Evolutionary conservation across 37 sponge, comb jelly and placozoan species (phyloP), one percentile per base, ranked within the genome.

Genomic region (Lycopodina hypogea): DNA sequence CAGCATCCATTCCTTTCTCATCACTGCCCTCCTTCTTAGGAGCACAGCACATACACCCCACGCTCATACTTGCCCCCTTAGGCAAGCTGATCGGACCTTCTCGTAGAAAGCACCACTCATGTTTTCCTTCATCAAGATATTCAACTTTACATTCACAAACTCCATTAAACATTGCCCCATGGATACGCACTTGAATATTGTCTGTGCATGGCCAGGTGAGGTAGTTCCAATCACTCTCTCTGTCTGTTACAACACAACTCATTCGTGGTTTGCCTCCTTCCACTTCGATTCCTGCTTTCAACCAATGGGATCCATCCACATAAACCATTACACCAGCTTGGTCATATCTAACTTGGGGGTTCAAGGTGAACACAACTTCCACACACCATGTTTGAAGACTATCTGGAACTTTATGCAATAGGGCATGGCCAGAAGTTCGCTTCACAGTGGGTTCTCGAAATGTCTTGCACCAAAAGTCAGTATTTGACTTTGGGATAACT

Each of bases 301-400:
- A n/a, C 85, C 85, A 84, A 18, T 63, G 78, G 3, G 34, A 22
- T 7, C 58, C 63, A 41, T 69, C 64, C 3, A 45, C 38, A 70
- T 40, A 72, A 18, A 84, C 78, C 35, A 84, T 84, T 26, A 84
- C 38, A 12, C 85, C 85, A 30, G 85, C 85, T 62, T 84, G 85
- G 72, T 84, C 85, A 34, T 42, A 84, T 55, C 60, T 71, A 22
- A 19, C 17, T 28, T 9, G 4, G 23, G 66, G 45, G 29, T 68
- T 69, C 56, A 84, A 39, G 36, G 60, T 71, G 55, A 84, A 84
- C 38, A 3, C 28, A 2, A 57, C 57, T n/a, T 77, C 35, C 0
- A 33, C 61, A 3, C 14, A 42, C 62, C 71, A 84, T 45, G 15
- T 38, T 1, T 71, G 55, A 26, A 77, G 17, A 14, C 55, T 52